Conservation (phyloP, 2,888 invertebrate species). For the Lepidocyrtinus sp. region DNA sequence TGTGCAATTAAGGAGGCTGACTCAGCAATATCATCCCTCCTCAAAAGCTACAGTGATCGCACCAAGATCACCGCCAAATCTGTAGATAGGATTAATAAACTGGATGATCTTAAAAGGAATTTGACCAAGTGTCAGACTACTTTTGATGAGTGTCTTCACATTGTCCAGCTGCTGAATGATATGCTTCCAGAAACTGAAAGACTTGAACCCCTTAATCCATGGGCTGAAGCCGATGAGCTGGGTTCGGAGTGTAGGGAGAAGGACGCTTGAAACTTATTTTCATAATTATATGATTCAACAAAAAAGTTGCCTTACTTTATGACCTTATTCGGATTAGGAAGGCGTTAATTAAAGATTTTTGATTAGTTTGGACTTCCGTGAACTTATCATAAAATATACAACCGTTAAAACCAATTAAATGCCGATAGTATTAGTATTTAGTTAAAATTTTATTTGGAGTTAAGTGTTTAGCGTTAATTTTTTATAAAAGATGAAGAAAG, state of each 20-base stretch:
- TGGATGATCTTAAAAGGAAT: conserved; percentile 86
- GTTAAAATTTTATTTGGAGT: not conserved
- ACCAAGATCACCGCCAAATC: conserved; percentile 88
- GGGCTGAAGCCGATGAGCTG: conserved; percentile 48
- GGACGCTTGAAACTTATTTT: no score
- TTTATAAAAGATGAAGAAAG: no score
- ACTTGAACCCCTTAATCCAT: conserved; percentile 82
- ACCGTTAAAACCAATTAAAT: no score
- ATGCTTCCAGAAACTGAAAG: conserved; percentile 87
- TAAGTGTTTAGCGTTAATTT: not conserved
- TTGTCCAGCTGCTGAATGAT: conserved; percentile 87
- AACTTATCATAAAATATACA: not conserved
- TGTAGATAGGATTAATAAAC: conserved; percentile 87
- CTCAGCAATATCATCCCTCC: conserved; percentile 80
- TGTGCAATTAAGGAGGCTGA: conserved; percentile 75
- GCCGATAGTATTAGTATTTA: not conserved
- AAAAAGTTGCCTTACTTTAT: no score
- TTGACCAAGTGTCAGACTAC: conserved; percentile 85
- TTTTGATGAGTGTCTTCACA: conserved; percentile 87
- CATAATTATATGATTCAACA: not conserved
- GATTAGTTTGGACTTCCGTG: not conserved
- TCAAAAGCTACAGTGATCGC: conserved; percentile 81
- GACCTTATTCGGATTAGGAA: not conserved
- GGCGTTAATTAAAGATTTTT: not conserved
- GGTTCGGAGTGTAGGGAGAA: conserved; percentile 26